Evolutionary conservation across 2,113 vertebrate genomes (phyloP).

Genomic region (Catharus bicknelli): DNA sequence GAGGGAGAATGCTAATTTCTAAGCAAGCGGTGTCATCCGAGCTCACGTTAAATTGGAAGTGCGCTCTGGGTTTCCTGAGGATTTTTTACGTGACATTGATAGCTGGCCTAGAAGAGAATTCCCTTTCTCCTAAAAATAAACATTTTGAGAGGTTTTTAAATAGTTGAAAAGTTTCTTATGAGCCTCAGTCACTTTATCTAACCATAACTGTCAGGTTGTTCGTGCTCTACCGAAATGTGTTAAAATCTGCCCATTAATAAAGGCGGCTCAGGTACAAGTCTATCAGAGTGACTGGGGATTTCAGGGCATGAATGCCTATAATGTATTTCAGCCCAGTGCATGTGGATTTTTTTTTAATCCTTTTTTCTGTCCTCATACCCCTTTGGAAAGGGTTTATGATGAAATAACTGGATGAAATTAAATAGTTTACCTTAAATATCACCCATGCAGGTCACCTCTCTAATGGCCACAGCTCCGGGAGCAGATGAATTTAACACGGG

Average conservation of each 20-base stretch:
- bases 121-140: conserved; percentile 63
- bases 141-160: conserved; percentile 70
- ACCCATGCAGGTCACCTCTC: conserved; percentile 85
- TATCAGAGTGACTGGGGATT: not conserved
- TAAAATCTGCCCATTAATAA: conserved; percentile 53
- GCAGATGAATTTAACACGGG: conserved; percentile 95
- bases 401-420: conserved; percentile 86
- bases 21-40: conserved; percentile 61
- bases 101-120: conserved; percentile 63
- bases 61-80: conserved; percentile 60
- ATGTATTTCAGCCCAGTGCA: not conserved
- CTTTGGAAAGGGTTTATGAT: conserved; percentile 74
- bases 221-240: conserved; percentile 8
- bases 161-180: conserved; percentile 54
- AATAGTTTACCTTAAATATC: conserved; percentile 95
- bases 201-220: conserved; percentile 32
- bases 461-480: conserved; percentile 89
- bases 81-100: conserved; percentile 67
- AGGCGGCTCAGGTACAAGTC: conserved; percentile 34
- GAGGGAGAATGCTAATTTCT: conserved; percentile 60
- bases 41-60: conserved; percentile 62
- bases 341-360: not conserved
- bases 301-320: conserved; percentile 1
- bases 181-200: conserved; percentile 40
- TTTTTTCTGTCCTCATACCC: conserved; percentile 33